These are phyloP conservation scores for Dicyrtoma fusca DNA, from an alignment of 2,888 invertebrate species.

Conservation along the genomic window DNA sequence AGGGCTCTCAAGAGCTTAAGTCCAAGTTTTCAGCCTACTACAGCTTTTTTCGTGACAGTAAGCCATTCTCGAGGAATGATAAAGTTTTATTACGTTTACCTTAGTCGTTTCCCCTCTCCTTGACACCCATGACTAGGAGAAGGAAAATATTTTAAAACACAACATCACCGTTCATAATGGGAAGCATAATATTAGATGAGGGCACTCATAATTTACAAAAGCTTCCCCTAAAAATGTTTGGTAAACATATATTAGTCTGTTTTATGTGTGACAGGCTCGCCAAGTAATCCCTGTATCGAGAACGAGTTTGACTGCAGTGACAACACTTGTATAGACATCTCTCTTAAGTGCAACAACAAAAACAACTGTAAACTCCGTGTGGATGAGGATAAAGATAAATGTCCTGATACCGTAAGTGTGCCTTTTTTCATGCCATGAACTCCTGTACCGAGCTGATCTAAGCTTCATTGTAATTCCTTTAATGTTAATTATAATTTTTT, in stretches of 20 bases:
- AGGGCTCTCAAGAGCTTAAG: conserved; percentile 37
- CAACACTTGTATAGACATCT: conserved; percentile 75
- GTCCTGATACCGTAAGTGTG: conserved; percentile 43
- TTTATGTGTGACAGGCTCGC: conserved; percentile 7
- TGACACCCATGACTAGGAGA: background rate
- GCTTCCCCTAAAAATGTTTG: background rate
- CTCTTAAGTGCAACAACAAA: conserved; percentile 72
- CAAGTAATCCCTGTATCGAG: conserved; percentile 18
- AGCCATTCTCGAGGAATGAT: conserved; percentile 5
- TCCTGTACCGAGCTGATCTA: background rate
- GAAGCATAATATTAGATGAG: background rate
- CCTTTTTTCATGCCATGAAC: background rate
- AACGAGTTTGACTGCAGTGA: conserved; percentile 84
- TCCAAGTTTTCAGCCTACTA: conserved; percentile 48
- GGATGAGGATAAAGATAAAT: conserved; percentile 73
- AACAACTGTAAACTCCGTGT: conserved; percentile 81
- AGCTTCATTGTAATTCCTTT: no score
- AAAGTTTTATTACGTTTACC: conserved; percentile 10
- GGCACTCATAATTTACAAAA: background rate
- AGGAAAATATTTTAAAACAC: conserved; percentile 12
- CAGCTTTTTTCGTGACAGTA: conserved; percentile 46
- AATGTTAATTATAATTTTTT: background rate
- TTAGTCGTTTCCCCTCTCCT: conserved; percentile 1
- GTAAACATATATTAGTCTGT: background rate
- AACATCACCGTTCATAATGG: background rate